phyloP scores from a whole-genome alignment of 2,888 invertebrate species.

The Sericinus montela region DNA sequence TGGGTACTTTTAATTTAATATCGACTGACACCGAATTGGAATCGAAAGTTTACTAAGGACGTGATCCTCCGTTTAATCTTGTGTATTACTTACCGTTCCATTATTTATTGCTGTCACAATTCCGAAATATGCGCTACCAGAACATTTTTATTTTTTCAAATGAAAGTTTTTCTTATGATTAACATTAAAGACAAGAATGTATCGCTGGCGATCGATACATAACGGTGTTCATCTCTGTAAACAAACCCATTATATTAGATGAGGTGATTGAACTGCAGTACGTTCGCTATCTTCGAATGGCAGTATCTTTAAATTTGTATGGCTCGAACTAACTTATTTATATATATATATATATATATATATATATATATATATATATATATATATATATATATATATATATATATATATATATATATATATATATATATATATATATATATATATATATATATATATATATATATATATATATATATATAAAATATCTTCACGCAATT shows the following conservation, averaged over 20 bases:
- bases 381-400: too few relatives aligned
- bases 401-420: too few relatives aligned
- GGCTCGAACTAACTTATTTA: too few relatives aligned
- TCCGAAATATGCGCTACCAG: conserved; percentile 12
- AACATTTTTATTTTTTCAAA: conserved; percentile 7
- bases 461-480: too few relatives aligned
- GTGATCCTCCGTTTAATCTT: conserved; percentile 66
- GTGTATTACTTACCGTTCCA: conserved; percentile 45
- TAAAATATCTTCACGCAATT: too few relatives aligned
- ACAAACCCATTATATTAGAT: conserved; percentile 18
- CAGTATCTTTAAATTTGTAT: conserved; percentile 11
- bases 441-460: too few relatives aligned
- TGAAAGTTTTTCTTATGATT: conserved; percentile 18
- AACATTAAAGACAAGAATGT: conserved; percentile 14
- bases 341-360: too few relatives aligned
- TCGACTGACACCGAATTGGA: conserved; percentile 77
- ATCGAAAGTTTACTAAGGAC: conserved; percentile 72
- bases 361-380: too few relatives aligned
- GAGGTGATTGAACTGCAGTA: conserved; percentile 10
- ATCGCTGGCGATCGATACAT: conserved; percentile 5
- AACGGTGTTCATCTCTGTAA: conserved; percentile 16
- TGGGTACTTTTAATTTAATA: conserved; percentile 79
- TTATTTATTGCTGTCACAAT: conserved; percentile 46
- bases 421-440: too few relatives aligned
- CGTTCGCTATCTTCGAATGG: conserved; percentile 7